Evolutionary conservation across 2,797 vertebrate genomes (phyloP), one percentile per base, ranked within the genome.

Genomic region (Neopelma chrysocephalum): DNA sequence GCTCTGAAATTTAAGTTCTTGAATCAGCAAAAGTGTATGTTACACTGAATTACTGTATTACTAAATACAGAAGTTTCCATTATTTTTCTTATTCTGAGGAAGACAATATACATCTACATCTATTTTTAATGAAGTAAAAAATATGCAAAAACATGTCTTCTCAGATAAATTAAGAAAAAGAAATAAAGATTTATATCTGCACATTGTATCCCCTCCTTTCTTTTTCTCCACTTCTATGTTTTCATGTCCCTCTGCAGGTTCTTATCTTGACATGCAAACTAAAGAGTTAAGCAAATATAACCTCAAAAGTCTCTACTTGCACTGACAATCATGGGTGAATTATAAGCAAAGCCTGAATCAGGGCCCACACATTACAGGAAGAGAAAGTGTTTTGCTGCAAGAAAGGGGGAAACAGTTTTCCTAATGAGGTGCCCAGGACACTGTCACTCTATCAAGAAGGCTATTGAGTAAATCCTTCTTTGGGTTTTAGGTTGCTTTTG

Each of bases 241-340:
- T 91, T 56, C 81, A n/a, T 56, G 40, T 62, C 2, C 1, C 29
- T 84, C 73, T 88, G 64, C n/a, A 80, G 29, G 58, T 64, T 94
- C 78, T 94, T 90, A 82, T 45, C 64, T 61, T 83, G 77, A 94
- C 36, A 38, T n/a, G 36, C 2, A 8, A 87, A 91, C 31, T 65
- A 19, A 77, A 92, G 57, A 82, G 56, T 60, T 94, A 93, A 89
- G 51, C 20, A 96, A 95, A 90, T 68, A 86, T 5, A 79, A 90
- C 26, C 69, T 72, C 1, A 2, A 42, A 71, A 29, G 69, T 81
- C 62, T 88, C 69, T 50, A 34, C 65, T 61, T 86, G 69, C 61
- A 80, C 3, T n/a, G 45, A 86, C 66, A 88, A 51, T 29, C 54
- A 61, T 1, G 8, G 32, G 62, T 83, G 45, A 34, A 71, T 72